Evolutionary conservation across 2,113 vertebrate genomes (phyloP), one percentile per base, ranked within the genome.

Genomic region (Megaceryle torquata): DNA sequence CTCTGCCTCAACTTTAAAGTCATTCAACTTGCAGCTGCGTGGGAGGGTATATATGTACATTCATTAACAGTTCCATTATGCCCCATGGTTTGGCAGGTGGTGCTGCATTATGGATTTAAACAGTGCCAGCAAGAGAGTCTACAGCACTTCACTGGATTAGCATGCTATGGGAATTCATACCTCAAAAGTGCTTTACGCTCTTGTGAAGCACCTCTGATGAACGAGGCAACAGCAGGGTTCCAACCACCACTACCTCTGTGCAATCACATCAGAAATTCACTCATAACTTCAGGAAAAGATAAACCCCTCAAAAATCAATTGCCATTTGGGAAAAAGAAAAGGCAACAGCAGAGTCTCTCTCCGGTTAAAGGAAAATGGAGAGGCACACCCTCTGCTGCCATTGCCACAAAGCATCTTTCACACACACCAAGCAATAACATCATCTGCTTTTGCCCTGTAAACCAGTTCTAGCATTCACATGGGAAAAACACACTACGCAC

Each of bases 41-140:
- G 74, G 91, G 95, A 95, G 93, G 57, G 48, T 92, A 82, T 79
- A 74, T 68, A 94, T 80, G 59, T 84, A 89, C 67, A 72, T 93
- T 94, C 84, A 87, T 96, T 96, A 96, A 94, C 95, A 91, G 91
- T 83, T 94, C 84, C 95, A 96, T 95, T 96, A 94, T 95, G 78
- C 53, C 77, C 60, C 0, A 14, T 81, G 91, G 83, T 95, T 96
- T 96, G 97, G 93, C 96, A 97, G 88, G 70, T 92, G 84, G 89
- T 93, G 78, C 72, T 92, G 90, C 91, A 88, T 89, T 90, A 96
- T 77, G 91, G 85, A 90, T 97, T 94, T 88, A 91, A 96, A 91
- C 69, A 86, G 78, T 28, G 88, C 94, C 85, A 96, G 95, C 60
- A 70, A 93, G 64, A 0, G 0, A 91, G 79, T 91, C 82, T 88